Percentiles rank a stretch among this genome's conserved stretches.
Evolutionary conservation across 2,113 vertebrate species (phyloP).

Genomic region (Ondatra zibethicus): DNA sequence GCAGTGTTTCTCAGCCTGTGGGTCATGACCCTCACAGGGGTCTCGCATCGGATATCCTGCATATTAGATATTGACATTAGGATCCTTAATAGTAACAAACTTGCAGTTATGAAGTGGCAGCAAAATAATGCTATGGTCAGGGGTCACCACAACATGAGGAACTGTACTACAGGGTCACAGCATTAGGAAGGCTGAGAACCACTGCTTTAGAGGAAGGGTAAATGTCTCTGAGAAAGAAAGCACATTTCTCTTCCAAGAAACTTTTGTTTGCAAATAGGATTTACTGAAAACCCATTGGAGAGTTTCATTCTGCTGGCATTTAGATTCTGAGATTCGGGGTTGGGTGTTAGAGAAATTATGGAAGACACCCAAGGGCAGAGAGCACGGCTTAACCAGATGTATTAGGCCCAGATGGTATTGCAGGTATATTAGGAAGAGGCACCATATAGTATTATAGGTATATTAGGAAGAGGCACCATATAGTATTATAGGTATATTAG

Average conservation of each 20-base stretch:
- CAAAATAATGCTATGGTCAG: background rate
- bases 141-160: background rate
- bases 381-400: background rate
- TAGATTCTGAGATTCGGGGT: conserved; percentile 41
- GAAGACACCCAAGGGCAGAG: background rate
- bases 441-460: background rate
- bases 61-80: background rate
- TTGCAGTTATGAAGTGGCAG: background rate
- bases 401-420: background rate
- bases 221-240: background rate
- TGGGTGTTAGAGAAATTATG: background rate
- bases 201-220: background rate
- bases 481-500: background rate
- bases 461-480: background rate
- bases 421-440: background rate
- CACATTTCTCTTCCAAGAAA: background rate
- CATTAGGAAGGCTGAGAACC: background rate
- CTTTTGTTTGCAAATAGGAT: background rate
- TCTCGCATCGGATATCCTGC: background rate
- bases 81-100: background rate
- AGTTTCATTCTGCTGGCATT: background rate
- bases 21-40: background rate
- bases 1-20: background rate
- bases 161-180: background rate
- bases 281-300: background rate